Conservation (phyloP, 2,888 invertebrate genomes). For the Marasmarcha lunaedactyla region DNA sequence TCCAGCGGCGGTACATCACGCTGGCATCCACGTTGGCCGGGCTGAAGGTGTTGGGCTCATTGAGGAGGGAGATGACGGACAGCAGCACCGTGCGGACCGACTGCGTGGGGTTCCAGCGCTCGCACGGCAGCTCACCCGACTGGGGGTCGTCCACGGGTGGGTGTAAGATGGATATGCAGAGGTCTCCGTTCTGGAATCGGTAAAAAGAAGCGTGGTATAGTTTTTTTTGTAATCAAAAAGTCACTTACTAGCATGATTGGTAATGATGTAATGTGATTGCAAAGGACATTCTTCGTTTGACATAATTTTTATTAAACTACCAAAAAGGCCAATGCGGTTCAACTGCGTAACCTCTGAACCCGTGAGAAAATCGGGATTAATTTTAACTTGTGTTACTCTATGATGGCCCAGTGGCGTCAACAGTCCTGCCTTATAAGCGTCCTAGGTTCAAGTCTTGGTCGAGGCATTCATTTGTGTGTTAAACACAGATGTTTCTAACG, state of each 20-base stretch:
- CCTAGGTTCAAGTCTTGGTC: too few relatives aligned
- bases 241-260: background rate
- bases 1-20: slow-evolving; percentile 99
- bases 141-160: slow-evolving; percentile 99
- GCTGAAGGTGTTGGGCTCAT: slow-evolving; percentile 99
- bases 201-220: background rate
- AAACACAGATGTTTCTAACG: too few relatives aligned
- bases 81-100: slow-evolving; percentile 98
- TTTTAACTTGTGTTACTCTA: too few relatives aligned
- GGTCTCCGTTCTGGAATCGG: slow-evolving; percentile 91
- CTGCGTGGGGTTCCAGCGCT: slow-evolving; percentile 99
- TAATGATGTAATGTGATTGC: too few relatives aligned
- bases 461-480: too few relatives aligned
- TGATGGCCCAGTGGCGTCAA: too few relatives aligned
- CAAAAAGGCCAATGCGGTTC: too few relatives aligned
- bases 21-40: slow-evolving; percentile 99
- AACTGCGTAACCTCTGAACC: too few relatives aligned
- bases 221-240: background rate
- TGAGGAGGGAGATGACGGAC: slow-evolving; percentile 97
- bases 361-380: too few relatives aligned
- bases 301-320: too few relatives aligned
- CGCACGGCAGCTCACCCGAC: slow-evolving; percentile 98
- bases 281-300: too few relatives aligned
- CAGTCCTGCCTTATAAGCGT: too few relatives aligned
- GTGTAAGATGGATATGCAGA: slow-evolving; percentile 99